Percentiles rank a stretch among this genome's conserved stretches.
These are phyloP conservation scores for Pituophis catenifer DNA, from an alignment of 2,113 vertebrate genomes.

Conservation along the genomic window DNA sequence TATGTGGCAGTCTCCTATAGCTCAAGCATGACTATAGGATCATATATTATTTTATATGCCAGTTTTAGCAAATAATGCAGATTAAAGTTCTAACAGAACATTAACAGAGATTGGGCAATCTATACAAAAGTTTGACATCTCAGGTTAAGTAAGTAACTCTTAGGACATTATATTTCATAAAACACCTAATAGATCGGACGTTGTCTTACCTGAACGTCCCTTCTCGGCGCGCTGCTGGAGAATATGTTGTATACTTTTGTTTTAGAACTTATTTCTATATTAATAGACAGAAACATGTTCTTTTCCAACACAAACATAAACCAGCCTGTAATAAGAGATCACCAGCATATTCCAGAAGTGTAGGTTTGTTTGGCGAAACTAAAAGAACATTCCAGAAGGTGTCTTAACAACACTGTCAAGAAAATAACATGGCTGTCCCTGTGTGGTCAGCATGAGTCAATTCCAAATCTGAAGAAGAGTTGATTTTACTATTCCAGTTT, in stretches of 20 bases:
- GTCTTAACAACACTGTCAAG: neutral
- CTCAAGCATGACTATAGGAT: neutral
- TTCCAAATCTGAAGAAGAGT: neutral
- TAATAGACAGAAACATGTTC: conserved; percentile 60
- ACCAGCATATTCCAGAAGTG: neutral
- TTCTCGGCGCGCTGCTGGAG: too few species aligned
- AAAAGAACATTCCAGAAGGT: neutral
- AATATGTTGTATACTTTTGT: neutral
- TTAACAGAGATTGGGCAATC: neutral
- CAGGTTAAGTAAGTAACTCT: neutral
- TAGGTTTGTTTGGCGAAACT: neutral
- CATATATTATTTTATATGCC: neutral
- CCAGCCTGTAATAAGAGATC: neutral
- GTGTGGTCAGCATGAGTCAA: neutral
- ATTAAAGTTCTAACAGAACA: neutral
- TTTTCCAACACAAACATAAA: conserved; percentile 60
- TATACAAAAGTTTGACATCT: neutral
- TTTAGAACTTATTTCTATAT: conserved; percentile 60
- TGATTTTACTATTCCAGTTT: conserved; percentile 57
- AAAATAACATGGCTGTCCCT: neutral
- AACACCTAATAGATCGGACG: neutral
- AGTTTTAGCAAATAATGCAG: neutral
- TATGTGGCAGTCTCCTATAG: neutral
- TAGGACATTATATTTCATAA: neutral
- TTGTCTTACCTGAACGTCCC: too few species aligned